These are phyloP conservation scores for Carcharodon carcharias DNA, from an alignment of 2,797 vertebrate species.

Conservation along the genomic window DNA sequence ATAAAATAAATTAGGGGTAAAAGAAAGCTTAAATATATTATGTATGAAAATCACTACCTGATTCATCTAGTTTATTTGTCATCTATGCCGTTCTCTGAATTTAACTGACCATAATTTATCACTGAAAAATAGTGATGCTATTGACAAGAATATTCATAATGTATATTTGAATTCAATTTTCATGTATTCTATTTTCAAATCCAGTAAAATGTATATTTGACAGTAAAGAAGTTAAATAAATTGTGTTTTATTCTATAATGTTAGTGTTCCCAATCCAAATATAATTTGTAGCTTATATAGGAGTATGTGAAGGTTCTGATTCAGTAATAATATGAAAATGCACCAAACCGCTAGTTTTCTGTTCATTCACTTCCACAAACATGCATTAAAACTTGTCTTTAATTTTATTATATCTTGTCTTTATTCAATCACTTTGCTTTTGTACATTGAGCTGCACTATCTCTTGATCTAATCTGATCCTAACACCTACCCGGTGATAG, in stretches of 20 bases:
- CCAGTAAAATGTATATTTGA: constrained; percentile 42
- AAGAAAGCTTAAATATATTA: background rate
- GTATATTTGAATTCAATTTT: constrained; percentile 37
- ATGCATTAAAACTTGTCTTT: background rate
- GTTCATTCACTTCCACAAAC: background rate
- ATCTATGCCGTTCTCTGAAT: background rate
- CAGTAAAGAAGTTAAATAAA: constrained; percentile 38
- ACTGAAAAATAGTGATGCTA: background rate
- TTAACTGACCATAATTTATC: background rate
- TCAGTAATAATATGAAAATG: background rate
- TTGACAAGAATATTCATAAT: constrained; percentile 29
- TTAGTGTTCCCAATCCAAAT: background rate
- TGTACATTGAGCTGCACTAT: background rate
- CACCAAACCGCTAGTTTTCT: background rate
- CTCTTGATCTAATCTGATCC: background rate
- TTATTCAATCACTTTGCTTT: background rate
- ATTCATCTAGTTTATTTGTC: background rate
- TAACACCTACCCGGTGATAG: background rate
- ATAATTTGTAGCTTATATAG: background rate
- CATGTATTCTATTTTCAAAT: constrained; percentile 42
- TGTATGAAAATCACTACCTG: background rate
- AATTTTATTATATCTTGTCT: background rate
- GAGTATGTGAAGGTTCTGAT: background rate
- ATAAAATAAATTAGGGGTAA: constrained; percentile 6
- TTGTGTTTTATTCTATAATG: constrained; percentile 9